Base-by-base conservation (phyloP, 2,888 invertebrate genomes). In the Iphiclides podalirius region DNA sequence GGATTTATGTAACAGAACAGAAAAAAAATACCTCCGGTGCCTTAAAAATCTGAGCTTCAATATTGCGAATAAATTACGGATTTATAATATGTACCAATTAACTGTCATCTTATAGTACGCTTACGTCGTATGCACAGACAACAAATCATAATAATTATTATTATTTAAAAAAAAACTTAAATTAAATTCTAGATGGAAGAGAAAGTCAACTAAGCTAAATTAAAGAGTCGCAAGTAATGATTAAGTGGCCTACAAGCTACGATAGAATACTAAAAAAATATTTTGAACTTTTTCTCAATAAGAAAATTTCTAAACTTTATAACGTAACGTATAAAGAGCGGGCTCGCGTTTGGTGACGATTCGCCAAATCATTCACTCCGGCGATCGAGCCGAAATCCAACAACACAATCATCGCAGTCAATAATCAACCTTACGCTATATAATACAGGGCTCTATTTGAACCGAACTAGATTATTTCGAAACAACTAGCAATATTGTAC, bases 101-200 rank as follows among this genome's bases (percentile, higher is more conserved):
- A 11, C 31, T 44, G 49, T 44, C 50, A 9, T 26, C 34, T 33
- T 14, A 31, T 11, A 31, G 43, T 39, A 34, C 49, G 12, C 16
- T 28, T 16, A 33, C 42, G 61, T 12, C 52, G 41, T 69, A 72
- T 72, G 77, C 67, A 72, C 67, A 65, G 69, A 79, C 76, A 79
- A 79, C 79, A 75, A 78, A 75, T 72, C 53, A 72, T 58, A 72
- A 71, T 75, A 70, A 74, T 73, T 54, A 60, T 61, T 12, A 31
- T 31, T 6, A 31, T 31, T 31, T 28, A 64, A 71, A 75, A 76
- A 72, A 80, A 81, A 85, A 80, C 83, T 81, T 82, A 85, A 78
- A 70, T 70, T 71, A 70, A 71, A 74, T 64, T 63, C 71, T 84
- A 78, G 79, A 77, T 87, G 87, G 87, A 87, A 88, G 87, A 85